These are phyloP conservation scores for Muschampia plurimacula DNA, from an alignment of 2,888 invertebrate genomes.

Conservation along the genomic window DNA sequence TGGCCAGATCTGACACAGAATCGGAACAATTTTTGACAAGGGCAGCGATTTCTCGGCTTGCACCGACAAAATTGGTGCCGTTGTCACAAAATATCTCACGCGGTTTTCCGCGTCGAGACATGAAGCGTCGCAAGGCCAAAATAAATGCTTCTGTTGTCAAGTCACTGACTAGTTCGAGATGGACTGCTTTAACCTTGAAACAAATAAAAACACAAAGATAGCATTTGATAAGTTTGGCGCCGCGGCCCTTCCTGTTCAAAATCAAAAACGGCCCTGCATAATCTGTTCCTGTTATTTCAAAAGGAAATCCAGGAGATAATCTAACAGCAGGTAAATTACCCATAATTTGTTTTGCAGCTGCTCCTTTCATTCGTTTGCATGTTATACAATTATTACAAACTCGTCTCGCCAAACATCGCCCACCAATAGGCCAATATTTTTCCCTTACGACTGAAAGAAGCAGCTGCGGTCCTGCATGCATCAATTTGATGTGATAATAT, in stretches of 20 bases:
- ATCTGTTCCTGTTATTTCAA: neutral
- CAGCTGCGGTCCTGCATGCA: neutral
- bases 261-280: neutral
- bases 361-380: neutral
- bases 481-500: neutral
- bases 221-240: neutral
- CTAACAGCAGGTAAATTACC: neutral
- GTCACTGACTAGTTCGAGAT: neutral
- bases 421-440: neutral
- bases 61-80: neutral
- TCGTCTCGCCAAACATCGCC: neutral
- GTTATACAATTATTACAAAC: neutral
- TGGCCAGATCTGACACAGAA: neutral
- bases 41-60: neutral
- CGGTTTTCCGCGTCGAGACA: neutral
- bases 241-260: neutral
- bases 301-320: neutral
- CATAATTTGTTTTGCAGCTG: neutral
- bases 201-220: slow-evolving; percentile 7
- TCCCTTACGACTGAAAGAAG: neutral
- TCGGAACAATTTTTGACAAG: neutral
- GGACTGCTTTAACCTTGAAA: neutral
- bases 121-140: neutral
- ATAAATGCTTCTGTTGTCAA: neutral
- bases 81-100: slow-evolving; percentile 4